These are phyloP conservation scores for Delia radicum DNA, from an alignment of 1,140 invertebrate species.

Conservation along the genomic window DNA sequence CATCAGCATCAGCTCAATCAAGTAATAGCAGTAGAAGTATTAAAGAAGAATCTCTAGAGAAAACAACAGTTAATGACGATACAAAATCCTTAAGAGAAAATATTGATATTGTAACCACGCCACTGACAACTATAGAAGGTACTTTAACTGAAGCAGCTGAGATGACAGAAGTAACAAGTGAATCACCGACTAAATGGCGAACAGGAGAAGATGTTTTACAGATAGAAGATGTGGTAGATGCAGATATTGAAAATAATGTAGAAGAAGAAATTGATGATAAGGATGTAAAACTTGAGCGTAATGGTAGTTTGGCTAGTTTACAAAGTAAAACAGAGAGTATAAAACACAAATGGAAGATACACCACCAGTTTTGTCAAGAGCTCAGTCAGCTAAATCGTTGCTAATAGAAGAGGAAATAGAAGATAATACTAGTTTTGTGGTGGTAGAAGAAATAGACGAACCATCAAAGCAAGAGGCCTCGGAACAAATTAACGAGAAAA, in stretches of 20 bases:
- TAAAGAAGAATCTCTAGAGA: conserved; percentile 11
- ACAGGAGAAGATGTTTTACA: conserved; percentile 18
- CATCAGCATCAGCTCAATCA: conserved; percentile 38
- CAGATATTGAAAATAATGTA: background rate
- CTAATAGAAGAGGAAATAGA: conserved; percentile 51
- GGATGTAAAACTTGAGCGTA: conserved; percentile 30
- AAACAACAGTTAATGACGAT: background rate
- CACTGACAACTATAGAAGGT: conserved; percentile 8
- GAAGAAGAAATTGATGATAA: conserved; percentile 9
- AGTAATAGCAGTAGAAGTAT: background rate
- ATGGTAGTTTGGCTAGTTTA: conserved; percentile 40
- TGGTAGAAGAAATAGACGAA: conserved; percentile 35
- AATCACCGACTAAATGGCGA: conserved; percentile 13
- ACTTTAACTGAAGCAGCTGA: background rate
- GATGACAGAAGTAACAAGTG: conserved; percentile 18
- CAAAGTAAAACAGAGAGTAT: conserved; percentile 52
- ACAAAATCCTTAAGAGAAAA: conserved; percentile 28
- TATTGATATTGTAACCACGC: conserved; percentile 15
- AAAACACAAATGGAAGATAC: conserved; percentile 46
- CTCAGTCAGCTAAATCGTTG: conserved; percentile 46
- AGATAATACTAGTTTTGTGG: conserved; percentile 43
- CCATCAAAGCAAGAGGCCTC: background rate
- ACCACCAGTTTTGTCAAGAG: conserved; percentile 40
- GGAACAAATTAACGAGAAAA: background rate
- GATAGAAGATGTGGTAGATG: conserved; percentile 16